These are phyloP conservation scores for Parasteatoda lunata DNA, from an alignment of 2,888 invertebrate genomes.

Conservation along the genomic window DNA sequence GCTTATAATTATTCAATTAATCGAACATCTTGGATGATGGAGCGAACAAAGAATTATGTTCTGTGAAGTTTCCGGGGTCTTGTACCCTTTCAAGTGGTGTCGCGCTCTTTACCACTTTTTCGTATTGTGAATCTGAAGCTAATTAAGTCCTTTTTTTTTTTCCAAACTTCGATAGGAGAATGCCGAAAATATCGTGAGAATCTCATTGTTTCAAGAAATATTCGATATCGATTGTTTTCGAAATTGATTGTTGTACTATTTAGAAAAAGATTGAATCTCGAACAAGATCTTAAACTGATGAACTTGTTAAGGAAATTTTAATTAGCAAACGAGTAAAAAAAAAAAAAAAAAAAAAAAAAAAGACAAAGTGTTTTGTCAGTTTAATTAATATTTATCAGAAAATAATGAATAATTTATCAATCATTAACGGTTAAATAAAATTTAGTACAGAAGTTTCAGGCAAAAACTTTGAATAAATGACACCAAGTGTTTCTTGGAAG, in stretches of 20 bases:
- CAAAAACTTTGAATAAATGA: too few relatives aligned
- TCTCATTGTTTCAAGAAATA: neutral
- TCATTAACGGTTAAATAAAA: too few relatives aligned
- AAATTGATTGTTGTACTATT: neutral
- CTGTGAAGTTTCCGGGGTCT: neutral
- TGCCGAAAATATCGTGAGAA: neutral
- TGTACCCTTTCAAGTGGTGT: neutral
- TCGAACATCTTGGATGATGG: neutral
- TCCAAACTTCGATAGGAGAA: too few relatives aligned
- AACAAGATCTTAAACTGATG: neutral
- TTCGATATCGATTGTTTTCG: neutral
- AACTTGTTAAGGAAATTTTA: neutral
- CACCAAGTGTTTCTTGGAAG: too few relatives aligned
- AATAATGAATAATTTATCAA: too few relatives aligned
- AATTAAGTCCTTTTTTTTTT: neutral
- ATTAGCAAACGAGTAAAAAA: too few relatives aligned
- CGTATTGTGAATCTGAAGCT: neutral
- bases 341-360: too few relatives aligned
- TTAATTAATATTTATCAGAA: too few relatives aligned
- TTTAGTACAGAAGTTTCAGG: too few relatives aligned
- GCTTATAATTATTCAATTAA: neutral
- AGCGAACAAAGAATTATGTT: too few relatives aligned
- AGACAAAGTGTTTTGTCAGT: too few relatives aligned
- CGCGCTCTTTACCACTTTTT: neutral
- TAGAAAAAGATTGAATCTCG: neutral